phyloP scores from a whole-genome alignment of 2,888 invertebrate species.

The Cheilosia variabilis region DNA sequence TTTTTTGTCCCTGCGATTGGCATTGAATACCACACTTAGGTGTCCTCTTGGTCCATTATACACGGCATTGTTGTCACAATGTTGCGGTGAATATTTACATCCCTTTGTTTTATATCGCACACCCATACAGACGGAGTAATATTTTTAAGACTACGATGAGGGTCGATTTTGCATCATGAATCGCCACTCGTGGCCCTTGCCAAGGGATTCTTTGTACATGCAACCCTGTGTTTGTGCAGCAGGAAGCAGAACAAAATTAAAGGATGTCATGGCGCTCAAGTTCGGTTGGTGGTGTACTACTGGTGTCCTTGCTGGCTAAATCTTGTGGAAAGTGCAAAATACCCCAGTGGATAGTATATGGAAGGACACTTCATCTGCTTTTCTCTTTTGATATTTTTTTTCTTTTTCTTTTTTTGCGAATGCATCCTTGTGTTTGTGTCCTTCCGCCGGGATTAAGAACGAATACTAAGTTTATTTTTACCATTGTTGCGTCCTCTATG shows the following conservation, averaged over 20 bases:
- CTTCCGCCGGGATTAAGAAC: conserved; percentile 72
- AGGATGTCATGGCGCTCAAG: conserved; percentile 10
- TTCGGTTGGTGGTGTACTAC: conserved; percentile 12
- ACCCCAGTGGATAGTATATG: conserved; percentile 46
- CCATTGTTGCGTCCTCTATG: conserved; percentile 64
- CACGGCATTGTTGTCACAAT: conserved; percentile 66
- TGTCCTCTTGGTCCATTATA: conserved; percentile 57
- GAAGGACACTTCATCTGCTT: conserved; percentile 52
- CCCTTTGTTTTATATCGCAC: conserved; percentile 39
- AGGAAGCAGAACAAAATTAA: conserved; percentile 35
- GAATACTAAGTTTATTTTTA: conserved; percentile 68
- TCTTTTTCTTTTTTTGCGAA: conserved; percentile 5
- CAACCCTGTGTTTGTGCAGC: neutral
- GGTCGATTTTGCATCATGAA: conserved; percentile 48
- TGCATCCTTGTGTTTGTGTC: conserved; percentile 64
- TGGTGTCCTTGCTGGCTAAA: conserved; percentile 61
- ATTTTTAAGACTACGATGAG: conserved; percentile 35
- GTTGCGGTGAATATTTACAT: conserved; percentile 74
- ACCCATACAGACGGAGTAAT: conserved; percentile 5
- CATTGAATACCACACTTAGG: conserved; percentile 49
- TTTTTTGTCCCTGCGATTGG: conserved; percentile 45
- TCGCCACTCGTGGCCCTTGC: conserved; percentile 40
- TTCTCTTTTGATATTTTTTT: conserved; percentile 13
- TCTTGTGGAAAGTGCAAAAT: conserved; percentile 68
- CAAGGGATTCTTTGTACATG: conserved; percentile 41